These are phyloP conservation scores for Acronicta alni DNA, from an alignment of 2,888 invertebrate species.

Conservation along the genomic window DNA sequence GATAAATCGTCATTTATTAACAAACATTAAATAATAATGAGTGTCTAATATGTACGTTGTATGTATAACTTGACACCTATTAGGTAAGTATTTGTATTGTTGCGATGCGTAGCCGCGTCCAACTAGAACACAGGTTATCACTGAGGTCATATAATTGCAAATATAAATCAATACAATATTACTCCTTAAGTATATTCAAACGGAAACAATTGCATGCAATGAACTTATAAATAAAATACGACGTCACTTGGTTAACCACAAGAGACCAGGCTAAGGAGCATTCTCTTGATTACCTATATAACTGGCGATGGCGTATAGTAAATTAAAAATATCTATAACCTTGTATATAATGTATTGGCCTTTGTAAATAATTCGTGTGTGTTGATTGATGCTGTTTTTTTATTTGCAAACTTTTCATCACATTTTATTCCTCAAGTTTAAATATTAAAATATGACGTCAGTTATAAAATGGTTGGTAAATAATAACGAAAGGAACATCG, in stretches of 20 bases:
- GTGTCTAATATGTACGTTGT: not conserved
- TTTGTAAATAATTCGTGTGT: constrained; percentile 24
- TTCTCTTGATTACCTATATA: constrained; percentile 27
- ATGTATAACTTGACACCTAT: constrained; percentile 19
- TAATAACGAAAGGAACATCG: not conserved
- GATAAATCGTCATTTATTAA: not conserved
- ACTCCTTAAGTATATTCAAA: constrained; percentile 27
- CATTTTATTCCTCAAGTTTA: not conserved
- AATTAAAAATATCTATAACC: constrained; percentile 29
- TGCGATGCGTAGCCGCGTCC: constrained; percentile 27
- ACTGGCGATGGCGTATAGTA: constrained; percentile 15
- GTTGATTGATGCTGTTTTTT: constrained; percentile 4
- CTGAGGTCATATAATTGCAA: constrained; percentile 41
- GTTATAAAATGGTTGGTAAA: not conserved
- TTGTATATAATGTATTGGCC: constrained; percentile 26
- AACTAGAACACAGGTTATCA: constrained; percentile 54
- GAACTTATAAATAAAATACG: constrained; percentile 42
- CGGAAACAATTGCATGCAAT: constrained; percentile 40
- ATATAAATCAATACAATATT: constrained; percentile 48
- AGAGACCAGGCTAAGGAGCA: constrained; percentile 14
- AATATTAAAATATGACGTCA: not conserved
- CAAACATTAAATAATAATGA: not conserved
- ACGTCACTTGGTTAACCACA: constrained; percentile 52
- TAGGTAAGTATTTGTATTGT: constrained; percentile 32
- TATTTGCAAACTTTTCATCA: constrained; percentile 10